These are phyloP conservation scores for Caenorhabditis sp. DNA, from an alignment of 2,888 invertebrate species.

Conservation along the genomic window DNA sequence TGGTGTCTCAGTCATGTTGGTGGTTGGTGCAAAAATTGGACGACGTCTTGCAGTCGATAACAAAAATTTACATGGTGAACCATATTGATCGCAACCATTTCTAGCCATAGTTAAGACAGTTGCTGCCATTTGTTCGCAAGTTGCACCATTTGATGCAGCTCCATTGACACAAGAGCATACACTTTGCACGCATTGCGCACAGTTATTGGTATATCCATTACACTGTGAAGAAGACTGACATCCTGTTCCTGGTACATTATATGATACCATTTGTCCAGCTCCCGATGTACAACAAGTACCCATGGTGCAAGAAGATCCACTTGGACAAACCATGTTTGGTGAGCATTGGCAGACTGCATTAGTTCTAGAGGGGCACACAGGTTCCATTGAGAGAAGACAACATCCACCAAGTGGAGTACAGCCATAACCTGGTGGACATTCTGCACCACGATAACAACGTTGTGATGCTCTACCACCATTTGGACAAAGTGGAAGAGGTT, in stretches of 20 bases:
- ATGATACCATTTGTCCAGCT: constrained; percentile 31
- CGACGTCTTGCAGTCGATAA: constrained; percentile 63
- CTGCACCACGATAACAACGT: constrained; percentile 62
- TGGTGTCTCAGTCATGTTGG: constrained; percentile 56
- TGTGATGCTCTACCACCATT: constrained; percentile 63
- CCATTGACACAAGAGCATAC: constrained; percentile 62
- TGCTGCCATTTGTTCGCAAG: constrained; percentile 55
- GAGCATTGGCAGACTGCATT: constrained; percentile 70
- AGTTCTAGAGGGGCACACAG: constrained; percentile 55
- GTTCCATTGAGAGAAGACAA: constrained; percentile 64
- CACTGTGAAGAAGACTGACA: constrained; percentile 62
- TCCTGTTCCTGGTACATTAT: constrained; percentile 59
- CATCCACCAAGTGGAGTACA: constrained; percentile 67
- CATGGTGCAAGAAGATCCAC: constrained; percentile 59
- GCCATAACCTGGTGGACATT: constrained; percentile 68
- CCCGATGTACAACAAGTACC: constrained; percentile 67
- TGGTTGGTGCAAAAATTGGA: constrained; percentile 64
- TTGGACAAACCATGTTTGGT: constrained; percentile 64
- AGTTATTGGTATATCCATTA: constrained; percentile 58
- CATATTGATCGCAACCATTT: constrained; percentile 68
- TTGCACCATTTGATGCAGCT: constrained; percentile 58
- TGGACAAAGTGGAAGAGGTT: constrained; percentile 68
- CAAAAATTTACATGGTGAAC: constrained; percentile 58
- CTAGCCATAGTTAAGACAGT: constrained; percentile 56
- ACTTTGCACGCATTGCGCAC: constrained; percentile 58